Evolutionary conservation across 2,113 vertebrate genomes (phyloP), one percentile per base, ranked within the genome.

Genomic region (Columbina picui): DNA sequence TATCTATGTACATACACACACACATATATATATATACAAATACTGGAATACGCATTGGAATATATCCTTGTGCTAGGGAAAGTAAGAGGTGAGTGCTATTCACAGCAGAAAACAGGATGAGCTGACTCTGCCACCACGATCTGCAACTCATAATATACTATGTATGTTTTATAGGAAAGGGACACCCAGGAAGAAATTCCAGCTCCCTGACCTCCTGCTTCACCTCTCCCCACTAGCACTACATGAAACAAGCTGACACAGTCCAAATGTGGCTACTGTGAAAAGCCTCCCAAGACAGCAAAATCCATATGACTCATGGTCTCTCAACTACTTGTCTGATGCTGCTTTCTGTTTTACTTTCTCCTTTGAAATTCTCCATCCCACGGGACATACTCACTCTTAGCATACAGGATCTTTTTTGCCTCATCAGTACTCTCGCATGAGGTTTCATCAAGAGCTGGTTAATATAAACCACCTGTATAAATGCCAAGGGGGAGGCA

Each of bases 1-100:
- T 23, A 49, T 53, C 6, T 25, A 21, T 1, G 0, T 20, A 68
- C 9, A 39, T 3, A 34, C 7, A 29, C 10, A 22, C 11, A 15
- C 3, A 29, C 1, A 27, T 5, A 15, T 25, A 15, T 27, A 53
- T 6, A 52, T 13, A 29, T 41, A 23, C 9, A 74, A 30, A 73
- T 15, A 30, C 8, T 41, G 25, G 36, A 23, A 63, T 16, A 36
- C 32, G 12, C 25, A 26, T 29, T 56, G 38, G 30, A 45, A 59
- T 45, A 63, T 34, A 69, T 73, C 12, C n/a, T 57, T 64, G 27
- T 3, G 1, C 27, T 55, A 22, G 27, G 38, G 10, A n/a, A 76
- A 89, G 52, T 26, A 57, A 36, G 8, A 34, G 6, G 8, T 29
- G 27, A 49, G 34, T 34, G 29, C 12, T 75, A 71, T 7, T 5